These are phyloP conservation scores for Torymus texanus DNA, from an alignment of 2,888 invertebrate genomes.

Conservation along the genomic window DNA sequence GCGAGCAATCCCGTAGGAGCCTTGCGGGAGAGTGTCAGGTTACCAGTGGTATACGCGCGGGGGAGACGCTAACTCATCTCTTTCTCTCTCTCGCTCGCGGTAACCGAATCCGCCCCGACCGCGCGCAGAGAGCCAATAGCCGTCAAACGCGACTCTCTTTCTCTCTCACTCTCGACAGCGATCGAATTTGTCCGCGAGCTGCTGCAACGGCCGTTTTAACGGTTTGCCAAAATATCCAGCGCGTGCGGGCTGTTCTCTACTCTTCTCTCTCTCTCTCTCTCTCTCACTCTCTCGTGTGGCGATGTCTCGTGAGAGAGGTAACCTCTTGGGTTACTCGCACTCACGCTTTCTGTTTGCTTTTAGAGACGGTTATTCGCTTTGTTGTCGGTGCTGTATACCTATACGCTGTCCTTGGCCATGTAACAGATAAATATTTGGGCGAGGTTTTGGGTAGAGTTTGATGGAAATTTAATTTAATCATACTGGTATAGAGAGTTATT, in stretches of 20 bases:
- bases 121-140: slow-evolving; percentile 63
- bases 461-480: too few species aligned
- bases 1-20: background rate
- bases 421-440: too few species aligned
- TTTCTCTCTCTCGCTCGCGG: background rate
- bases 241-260: background rate
- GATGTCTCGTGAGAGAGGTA: too few species aligned
- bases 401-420: too few species aligned
- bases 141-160: slow-evolving; percentile 65
- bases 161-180: slow-evolving; percentile 61
- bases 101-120: slow-evolving; percentile 67
- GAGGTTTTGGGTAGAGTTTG: too few species aligned
- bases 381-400: too few species aligned
- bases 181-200: slow-evolving; percentile 70
- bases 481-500: too few species aligned
- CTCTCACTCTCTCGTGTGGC: too few species aligned
- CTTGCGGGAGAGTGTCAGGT: slow-evolving; percentile 26
- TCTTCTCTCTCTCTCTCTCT: too few species aligned
- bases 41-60: slow-evolving; percentile 11
- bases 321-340: too few species aligned
- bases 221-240: slow-evolving; percentile 44
- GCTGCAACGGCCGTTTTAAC: slow-evolving; percentile 28
- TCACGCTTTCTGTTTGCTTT: too few species aligned
- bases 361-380: too few species aligned
- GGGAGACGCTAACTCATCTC: slow-evolving; percentile 14